Evolutionary conservation across 2,888 invertebrate genomes (phyloP).

Genomic region (Horisme vitalbata): DNA sequence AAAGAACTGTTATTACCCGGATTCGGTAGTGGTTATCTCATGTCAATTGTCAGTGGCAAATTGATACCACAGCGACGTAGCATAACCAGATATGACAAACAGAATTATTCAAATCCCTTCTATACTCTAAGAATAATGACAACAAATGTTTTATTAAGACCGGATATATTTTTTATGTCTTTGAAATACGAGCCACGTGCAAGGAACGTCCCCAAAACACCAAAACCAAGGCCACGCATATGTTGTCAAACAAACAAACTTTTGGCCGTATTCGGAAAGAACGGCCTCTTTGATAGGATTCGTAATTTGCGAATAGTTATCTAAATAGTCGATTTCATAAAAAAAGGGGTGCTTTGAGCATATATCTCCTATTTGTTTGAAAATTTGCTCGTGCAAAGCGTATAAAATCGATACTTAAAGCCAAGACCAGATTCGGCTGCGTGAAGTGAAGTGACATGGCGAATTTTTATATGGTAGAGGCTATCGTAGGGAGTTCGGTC

Average conservation of each 20-base stretch:
- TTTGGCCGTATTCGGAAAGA: slow-evolving; percentile 31
- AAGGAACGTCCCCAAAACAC: slow-evolving; percentile 48
- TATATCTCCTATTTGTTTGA: neutral
- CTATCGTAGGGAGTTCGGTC: slow-evolving; percentile 74
- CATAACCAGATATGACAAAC: too few relatives aligned
- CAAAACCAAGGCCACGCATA: slow-evolving; percentile 55
- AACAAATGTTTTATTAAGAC: slow-evolving; percentile 9
- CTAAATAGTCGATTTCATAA: neutral
- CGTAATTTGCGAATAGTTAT: slow-evolving; percentile 28
- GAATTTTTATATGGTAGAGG: slow-evolving; percentile 68
- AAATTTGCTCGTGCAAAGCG: neutral
- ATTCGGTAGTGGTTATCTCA: slow-evolving; percentile 31
- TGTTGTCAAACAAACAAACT: slow-evolving; percentile 54
- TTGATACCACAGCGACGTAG: slow-evolving; percentile 19
- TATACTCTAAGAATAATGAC: slow-evolving; percentile 12
- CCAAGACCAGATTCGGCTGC: neutral
- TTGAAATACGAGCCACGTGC: slow-evolving; percentile 53
- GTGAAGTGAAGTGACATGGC: slow-evolving; percentile 60
- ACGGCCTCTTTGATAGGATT: slow-evolving; percentile 35
- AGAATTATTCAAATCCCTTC: too few relatives aligned
- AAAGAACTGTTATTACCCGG: slow-evolving; percentile 27
- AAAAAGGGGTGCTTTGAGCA: slow-evolving; percentile 2
- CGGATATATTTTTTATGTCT: slow-evolving; percentile 48
- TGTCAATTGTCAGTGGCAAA: slow-evolving; percentile 24
- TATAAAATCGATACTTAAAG: neutral